Conservation (phyloP, 2,888 invertebrate species). For the Cyaniris semiargus region DNA sequence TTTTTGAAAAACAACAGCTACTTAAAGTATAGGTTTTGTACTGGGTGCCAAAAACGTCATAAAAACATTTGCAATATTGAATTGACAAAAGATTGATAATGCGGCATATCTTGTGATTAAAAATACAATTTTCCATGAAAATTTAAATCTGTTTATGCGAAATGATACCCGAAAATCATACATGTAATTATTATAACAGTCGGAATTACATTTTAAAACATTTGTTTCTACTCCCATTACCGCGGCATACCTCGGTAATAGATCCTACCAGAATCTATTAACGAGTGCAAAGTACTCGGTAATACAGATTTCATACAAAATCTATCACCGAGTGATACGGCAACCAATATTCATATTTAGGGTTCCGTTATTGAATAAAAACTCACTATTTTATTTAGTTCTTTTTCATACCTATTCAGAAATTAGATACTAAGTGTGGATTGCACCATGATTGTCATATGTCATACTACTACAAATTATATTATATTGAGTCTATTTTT, state of each 20-base stretch:
- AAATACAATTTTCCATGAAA: no score
- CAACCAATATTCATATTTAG: constrained; percentile 1
- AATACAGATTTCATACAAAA: no score
- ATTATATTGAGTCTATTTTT: not conserved
- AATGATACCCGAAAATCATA: no score
- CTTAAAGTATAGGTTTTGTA: not conserved
- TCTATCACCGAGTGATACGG: not conserved
- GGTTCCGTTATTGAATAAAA: not conserved
- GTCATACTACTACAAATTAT: not conserved
- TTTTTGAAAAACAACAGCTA: not conserved
- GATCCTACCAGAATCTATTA: no score
- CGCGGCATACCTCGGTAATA: no score
- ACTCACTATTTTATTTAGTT: not conserved
- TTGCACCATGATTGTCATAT: constrained; percentile 1
- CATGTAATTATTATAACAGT: no score
- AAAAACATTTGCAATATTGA: not conserved
- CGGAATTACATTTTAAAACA: no score
- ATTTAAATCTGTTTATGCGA: no score
- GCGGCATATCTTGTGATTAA: no score
- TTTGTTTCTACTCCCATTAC: no score
- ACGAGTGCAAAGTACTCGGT: no score
- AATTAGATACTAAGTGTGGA: not conserved
- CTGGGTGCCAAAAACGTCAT: not conserved
- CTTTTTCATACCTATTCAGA: not conserved
- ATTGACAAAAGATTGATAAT: no score